phyloP scores from a whole-genome alignment of 2,113 vertebrate species.

The Oplegnathus fasciatus region DNA sequence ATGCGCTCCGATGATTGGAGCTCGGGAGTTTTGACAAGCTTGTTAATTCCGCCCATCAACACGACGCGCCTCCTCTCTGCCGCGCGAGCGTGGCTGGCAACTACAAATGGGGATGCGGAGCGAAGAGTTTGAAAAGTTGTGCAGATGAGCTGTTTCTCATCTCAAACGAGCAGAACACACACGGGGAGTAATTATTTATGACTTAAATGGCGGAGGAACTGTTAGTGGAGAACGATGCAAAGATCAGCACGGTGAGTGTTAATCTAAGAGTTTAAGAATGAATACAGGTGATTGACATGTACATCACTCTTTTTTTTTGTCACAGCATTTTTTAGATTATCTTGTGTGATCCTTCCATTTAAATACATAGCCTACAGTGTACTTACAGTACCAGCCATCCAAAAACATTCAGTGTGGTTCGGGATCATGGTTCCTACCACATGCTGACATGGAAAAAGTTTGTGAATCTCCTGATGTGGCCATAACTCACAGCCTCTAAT shows the following conservation, averaged over 20 bases:
- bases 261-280: background rate
- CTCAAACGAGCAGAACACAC: conserved; percentile 32
- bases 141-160: conserved; percentile 24
- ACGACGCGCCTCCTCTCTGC: conserved; percentile 55
- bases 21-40: conserved; percentile 22
- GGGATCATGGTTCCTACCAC: too few relatives aligned
- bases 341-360: background rate
- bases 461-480: too few relatives aligned
- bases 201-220: conserved; percentile 83
- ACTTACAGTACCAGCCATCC: too few relatives aligned
- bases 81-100: conserved; percentile 3
- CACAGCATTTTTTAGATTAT: too few relatives aligned
- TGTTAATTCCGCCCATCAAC: conserved; percentile 40
- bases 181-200: conserved; percentile 38
- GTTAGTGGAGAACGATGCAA: conserved; percentile 66
- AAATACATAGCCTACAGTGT: too few relatives aligned
- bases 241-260: conserved; percentile 76
- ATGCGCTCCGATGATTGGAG: conserved; percentile 13
- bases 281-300: background rate
- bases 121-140: conserved; percentile 53
- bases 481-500: background rate
- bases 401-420: too few relatives aligned
- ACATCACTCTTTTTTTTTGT: too few relatives aligned
- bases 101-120: conserved; percentile 52
- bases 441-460: too few relatives aligned